A percentile compares a stretch with the other conserved stretches of the same genome.
These are phyloP conservation scores for Polyommatus iphigenia DNA, from an alignment of 2,888 invertebrate species.

Conservation along the genomic window DNA sequence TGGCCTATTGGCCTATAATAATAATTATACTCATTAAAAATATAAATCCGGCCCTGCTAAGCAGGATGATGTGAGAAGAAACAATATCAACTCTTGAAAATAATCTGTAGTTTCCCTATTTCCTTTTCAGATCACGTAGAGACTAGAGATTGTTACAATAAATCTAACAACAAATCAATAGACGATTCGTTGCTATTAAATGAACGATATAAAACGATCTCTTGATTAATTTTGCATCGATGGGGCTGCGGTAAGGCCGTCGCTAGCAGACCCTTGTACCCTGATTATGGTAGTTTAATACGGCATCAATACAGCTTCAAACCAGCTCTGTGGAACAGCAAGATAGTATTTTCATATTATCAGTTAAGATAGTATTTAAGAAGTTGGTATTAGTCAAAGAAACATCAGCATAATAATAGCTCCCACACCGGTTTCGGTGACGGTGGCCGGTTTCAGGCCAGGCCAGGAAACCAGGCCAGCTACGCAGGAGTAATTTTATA, in stretches of 20 bases:
- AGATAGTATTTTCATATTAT: too few relatives aligned
- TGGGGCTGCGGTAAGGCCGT: not conserved
- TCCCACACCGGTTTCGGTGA: too few relatives aligned
- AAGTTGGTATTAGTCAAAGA: too few relatives aligned
- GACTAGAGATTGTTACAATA: not conserved
- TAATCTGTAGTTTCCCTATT: not conserved
- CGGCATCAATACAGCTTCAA: not conserved
- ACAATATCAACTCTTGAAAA: not conserved
- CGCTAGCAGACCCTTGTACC: not conserved
- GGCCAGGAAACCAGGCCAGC: too few relatives aligned
- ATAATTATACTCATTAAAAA: too few relatives aligned
- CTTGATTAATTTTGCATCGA: constrained; percentile 14
- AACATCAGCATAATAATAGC: too few relatives aligned
- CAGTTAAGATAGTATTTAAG: too few relatives aligned
- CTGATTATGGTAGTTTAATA: not conserved
- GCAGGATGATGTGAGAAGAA: not conserved
- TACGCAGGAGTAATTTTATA: too few relatives aligned
- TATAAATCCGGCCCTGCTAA: too few relatives aligned
- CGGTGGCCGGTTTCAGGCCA: too few relatives aligned
- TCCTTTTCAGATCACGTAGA: not conserved
- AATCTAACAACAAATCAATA: not conserved
- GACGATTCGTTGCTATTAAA: not conserved
- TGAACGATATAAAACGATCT: not conserved
- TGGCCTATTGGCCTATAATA: too few relatives aligned
- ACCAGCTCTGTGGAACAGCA: not conserved